Evolutionary conservation across 2,888 invertebrate species (phyloP), one percentile per base, ranked within the genome.

Genomic region (Hypena proboscidalis): DNA sequence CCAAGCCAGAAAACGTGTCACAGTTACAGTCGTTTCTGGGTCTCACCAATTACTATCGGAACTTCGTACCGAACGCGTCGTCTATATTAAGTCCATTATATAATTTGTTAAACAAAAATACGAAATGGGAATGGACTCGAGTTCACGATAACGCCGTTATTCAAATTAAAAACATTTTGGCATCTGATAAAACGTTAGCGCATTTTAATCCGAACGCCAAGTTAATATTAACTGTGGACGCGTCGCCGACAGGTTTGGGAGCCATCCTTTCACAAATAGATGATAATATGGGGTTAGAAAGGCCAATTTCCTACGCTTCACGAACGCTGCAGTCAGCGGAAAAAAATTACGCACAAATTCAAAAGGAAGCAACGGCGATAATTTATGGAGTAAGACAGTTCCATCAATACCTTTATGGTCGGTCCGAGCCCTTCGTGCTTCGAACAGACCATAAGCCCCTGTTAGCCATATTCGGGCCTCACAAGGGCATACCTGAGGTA

Each of bases 401-500:
- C n/a, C n/a, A n/a, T n/a, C n/a, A n/a, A n/a, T n/a, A n/a, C n/a
- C n/a, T n/a, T n/a, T n/a, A n/a, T n/a, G n/a, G n/a, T n/a, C n/a
- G n/a, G n/a, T n/a, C n/a, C n/a, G n/a, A n/a, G n/a, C n/a, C n/a
- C n/a, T 61, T 61, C 30, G 35, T 52, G 3, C 42, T 65, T 11
- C 36, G 57, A 2, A 57, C 59, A 4, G 56, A 58, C 4, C 67
- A 68, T 11, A 64, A 63, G 25, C 67, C 70, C 0, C 33, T 67
- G 4, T 9, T 64, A 1, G 43, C 63, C 3, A 67, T 70, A 19
- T 69, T 64, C 7, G 63, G 67, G 0, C 57, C 58, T 0, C 7
- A 59, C 10, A 50, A 48, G 10, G 71, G 64, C 2, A 47, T 71
- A 9, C 69, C 71, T 0, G 67, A 65, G 22, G 47, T 69, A 1